phyloP scores from a whole-genome alignment of 1,140 invertebrate species.

The Linepithema humile region DNA sequence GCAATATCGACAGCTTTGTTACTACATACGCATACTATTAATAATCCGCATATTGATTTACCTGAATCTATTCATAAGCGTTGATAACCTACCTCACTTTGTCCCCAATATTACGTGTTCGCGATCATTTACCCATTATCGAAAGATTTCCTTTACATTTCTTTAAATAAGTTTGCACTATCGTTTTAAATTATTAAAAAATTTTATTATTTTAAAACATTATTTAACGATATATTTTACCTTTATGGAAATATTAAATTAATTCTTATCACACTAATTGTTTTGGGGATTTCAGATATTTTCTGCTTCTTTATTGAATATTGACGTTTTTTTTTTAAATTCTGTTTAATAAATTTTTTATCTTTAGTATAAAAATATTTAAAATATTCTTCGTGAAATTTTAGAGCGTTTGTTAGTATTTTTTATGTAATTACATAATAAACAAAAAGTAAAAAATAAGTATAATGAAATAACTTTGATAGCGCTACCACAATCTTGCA shows the following conservation, averaged over 20 bases:
- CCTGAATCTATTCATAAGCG: conserved; percentile 54
- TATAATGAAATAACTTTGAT: not conserved
- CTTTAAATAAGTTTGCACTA: not conserved
- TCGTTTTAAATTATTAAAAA: not conserved
- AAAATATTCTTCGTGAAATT: not conserved
- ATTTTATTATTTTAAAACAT: not conserved
- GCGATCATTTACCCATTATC: conserved; percentile 30
- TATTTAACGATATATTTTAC: not conserved
- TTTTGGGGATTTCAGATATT: not conserved
- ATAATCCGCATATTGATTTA: conserved; percentile 53
- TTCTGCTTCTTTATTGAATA: too few species aligned
- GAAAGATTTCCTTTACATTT: not conserved
- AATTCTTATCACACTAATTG: not conserved
- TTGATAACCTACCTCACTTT: conserved; percentile 28
- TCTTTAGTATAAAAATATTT: too few species aligned
- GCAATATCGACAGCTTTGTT: conserved; percentile 40
- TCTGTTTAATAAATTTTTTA: not conserved
- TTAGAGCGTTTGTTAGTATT: not conserved
- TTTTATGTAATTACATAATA: not conserved
- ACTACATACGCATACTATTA: conserved; percentile 38
- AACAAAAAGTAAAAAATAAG: not conserved
- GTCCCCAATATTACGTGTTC: conserved; percentile 24
- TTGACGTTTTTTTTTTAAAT: not conserved
- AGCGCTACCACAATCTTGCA: not conserved
- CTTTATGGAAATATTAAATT: not conserved